Percentiles rank a stretch among this genome's conserved stretches.
Conservation (phyloP, 2,797 vertebrate species). For the Halcyon chelicuti region DNA sequence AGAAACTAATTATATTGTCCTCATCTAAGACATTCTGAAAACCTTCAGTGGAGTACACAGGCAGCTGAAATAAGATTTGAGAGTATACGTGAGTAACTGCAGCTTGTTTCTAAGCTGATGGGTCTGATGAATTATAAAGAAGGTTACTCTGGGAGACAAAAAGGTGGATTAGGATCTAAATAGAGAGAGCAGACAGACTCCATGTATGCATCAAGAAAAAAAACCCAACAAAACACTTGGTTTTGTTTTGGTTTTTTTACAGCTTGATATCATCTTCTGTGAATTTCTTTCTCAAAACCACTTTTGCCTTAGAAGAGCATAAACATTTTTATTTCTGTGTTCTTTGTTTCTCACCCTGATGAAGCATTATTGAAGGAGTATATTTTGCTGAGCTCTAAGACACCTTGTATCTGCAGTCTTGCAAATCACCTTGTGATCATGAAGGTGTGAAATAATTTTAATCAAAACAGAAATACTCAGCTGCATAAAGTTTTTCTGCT, state of each 20-base stretch:
- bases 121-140: not conserved
- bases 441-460: slow-evolving; percentile 49
- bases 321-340: slow-evolving; percentile 7
- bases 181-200: not conserved
- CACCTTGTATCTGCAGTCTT: not conserved
- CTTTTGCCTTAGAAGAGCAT: not conserved
- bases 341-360: not conserved
- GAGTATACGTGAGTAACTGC: not conserved
- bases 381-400: not conserved
- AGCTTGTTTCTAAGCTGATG: not conserved
- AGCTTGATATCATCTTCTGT: not conserved
- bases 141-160: not conserved
- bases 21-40: not conserved
- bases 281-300: not conserved
- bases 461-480: slow-evolving; percentile 25
- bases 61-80: not conserved
- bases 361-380: not conserved
- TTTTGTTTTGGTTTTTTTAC: not conserved
- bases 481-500: slow-evolving; percentile 1
- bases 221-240: not conserved
- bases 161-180: not conserved
- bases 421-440: not conserved
- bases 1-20: not conserved
- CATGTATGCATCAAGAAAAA: not conserved
- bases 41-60: not conserved